Base-by-base conservation (phyloP, 1,140 invertebrate genomes). In the Eciton burchellii region DNA sequence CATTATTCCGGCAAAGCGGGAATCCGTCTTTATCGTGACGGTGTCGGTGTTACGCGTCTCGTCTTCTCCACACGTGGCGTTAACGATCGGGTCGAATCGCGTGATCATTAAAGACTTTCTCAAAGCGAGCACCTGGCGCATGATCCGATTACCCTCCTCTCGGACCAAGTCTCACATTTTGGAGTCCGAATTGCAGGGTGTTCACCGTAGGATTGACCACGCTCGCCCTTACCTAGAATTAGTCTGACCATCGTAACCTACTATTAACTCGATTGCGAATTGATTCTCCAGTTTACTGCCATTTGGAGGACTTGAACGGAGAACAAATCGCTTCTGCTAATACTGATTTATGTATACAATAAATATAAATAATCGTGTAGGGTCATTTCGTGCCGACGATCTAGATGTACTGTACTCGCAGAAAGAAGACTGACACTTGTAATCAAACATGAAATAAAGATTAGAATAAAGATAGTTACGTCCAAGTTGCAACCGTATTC, bases 261-360 rank as follows among this genome's bases (percentile, higher is more conserved):
- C 86, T 89, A 91, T 91, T 92, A 91, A 88, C 86, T 85, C 88
- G 35, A 85, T 87, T 89, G 77, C 84, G 88, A 90, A 91, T 88
- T 88, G 89, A 92, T 91, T 89, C 86, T 84, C 85, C 62, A 89
- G 86, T 92, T 91, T 90, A 88, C 87, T 81, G 79, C 62, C 82
- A 86, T 86, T 89, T 86, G 85, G 66, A 77, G 70, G 43, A 87
- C 29, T 77, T 43, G 21, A 11, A 73, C 24, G 60, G 35, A 47
- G 62, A 66, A 12, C 24, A 63, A 49, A 70, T 79, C 49, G 74
- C 6, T 21, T 14, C 49, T 74, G 16, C 59, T 65, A 76, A 65
- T 65, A 63, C 43, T n/a, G 12, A 65, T 65, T n/a, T 24, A 3
- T 43, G 29, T 43, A 49, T 12, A 63, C 14, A 21, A 21, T 21